Conservation (phyloP, 2,797 vertebrate species). For the Scleropages formosus region DNA sequence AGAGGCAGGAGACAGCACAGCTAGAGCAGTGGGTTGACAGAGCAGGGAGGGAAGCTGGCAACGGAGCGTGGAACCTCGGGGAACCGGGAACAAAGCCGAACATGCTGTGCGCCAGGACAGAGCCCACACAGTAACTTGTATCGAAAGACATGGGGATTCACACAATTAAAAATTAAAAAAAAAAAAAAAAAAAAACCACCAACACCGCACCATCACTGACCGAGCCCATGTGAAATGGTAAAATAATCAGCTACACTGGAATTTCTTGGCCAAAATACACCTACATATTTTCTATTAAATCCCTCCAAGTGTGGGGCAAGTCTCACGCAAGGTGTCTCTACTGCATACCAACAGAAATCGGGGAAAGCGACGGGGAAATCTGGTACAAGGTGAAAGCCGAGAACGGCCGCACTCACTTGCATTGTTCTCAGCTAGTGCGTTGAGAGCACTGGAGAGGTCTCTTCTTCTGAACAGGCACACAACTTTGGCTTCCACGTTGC, state of each 20-base stretch:
- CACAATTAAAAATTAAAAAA: neutral
- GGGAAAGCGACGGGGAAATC: neutral
- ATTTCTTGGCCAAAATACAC: too few relatives aligned
- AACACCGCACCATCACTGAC: neutral
- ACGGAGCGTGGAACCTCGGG: neutral
- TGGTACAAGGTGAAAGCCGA: neutral
- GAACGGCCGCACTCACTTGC: conserved; percentile 75
- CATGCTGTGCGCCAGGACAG: neutral
- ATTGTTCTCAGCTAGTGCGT: conserved; percentile 90
- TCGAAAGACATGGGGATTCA: neutral
- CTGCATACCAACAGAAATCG: neutral
- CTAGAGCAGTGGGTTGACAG: neutral
- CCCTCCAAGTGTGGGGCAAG: too few relatives aligned
- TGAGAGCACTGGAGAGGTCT: conserved; percentile 91
- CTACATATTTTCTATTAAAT: too few relatives aligned
- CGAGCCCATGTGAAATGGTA: neutral
- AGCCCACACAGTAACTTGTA: neutral
- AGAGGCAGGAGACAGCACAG: neutral
- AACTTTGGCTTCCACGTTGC: conserved; percentile 93
- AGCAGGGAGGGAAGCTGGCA: neutral
- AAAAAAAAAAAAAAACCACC: neutral
- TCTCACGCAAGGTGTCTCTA: too few relatives aligned
- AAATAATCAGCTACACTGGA: neutral
- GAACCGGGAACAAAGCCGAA: neutral
- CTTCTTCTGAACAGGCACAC: conserved; percentile 89